Base-by-base conservation (phyloP, 2,797 vertebrate species). In the Lycodopsis pacificus region DNA sequence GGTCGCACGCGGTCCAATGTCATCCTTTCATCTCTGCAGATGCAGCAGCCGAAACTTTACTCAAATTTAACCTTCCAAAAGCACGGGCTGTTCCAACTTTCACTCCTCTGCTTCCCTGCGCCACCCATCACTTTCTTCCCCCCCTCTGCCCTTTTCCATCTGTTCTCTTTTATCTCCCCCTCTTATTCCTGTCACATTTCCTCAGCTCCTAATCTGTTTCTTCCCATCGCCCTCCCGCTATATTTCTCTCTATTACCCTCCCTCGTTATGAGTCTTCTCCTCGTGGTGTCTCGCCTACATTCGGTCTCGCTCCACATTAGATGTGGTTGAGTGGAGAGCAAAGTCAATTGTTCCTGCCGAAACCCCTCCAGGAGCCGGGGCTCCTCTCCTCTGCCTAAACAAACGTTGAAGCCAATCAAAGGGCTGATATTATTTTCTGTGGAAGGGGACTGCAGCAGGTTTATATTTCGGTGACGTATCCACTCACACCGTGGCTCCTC, bases 371-470 rank as follows among this genome's bases (percentile, higher is more conserved):
- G 86, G 81, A 92, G 80, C 72, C 74, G 15, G 81, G 77, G 86
- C 81, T 73, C 79, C 76, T 85, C 89, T 84, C 65, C 75, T 86
- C 81, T 79, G 82, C 86, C 89, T 92, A 88, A 93, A 89, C 88
- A 93, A 93, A 93, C 91, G 91, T 88, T 89, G 86, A 90, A 92
- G 90, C 85, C 83, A 91, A 88, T 90, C 88, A 93, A 89, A 92
- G 76, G 59, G 69, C 76, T 90, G 73, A 82, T 88, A 89, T 89
- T 81, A 77, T 90, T 85, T 86, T 86, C 64, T 10, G 71, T 77
- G 73, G 71, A 88, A 77, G 76, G 71, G 72, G 78, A 85, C 72
- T 48, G 72, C 80, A 74, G 85, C 82, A 88, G 88, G 86, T 88
- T 88, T 86, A 87, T 81, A 85, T 92, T 86, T 88, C 67, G 67